These are phyloP conservation scores for Calyptommatus sinebrachiatus DNA, from an alignment of 2,113 vertebrate species.

Conservation along the genomic window DNA sequence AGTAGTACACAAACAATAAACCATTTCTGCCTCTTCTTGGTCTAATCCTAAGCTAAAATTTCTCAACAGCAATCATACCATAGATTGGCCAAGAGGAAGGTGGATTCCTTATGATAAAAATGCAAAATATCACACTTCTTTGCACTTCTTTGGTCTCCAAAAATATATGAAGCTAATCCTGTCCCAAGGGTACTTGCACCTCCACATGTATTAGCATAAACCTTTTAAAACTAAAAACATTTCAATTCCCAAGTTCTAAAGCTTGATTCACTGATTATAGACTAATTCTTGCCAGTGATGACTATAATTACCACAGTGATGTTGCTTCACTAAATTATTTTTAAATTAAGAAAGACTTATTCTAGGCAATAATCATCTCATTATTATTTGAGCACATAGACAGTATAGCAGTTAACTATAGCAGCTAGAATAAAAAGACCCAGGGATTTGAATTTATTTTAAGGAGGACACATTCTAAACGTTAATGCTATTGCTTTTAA, in stretches of 20 bases:
- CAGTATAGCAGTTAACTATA: constrained; percentile 20
- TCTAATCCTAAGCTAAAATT: too few species aligned
- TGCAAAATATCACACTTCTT: not conserved
- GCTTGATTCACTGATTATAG: constrained; percentile 43
- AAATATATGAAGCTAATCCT: not conserved
- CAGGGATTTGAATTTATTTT: constrained; percentile 20
- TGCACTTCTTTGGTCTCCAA: not conserved
- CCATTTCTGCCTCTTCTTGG: too few species aligned
- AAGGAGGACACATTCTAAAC: not conserved
- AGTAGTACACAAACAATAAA: too few species aligned
- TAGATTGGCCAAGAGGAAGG: too few species aligned
- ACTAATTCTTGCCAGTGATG: constrained; percentile 43
- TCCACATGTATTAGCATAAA: constrained; percentile 25
- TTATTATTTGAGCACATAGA: constrained; percentile 45
- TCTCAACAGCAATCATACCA: too few species aligned
- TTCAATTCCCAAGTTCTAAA: constrained; percentile 37
- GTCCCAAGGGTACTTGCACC: not conserved
- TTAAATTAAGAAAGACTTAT: constrained; percentile 54
- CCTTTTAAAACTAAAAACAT: constrained; percentile 10
- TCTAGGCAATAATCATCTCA: constrained; percentile 55
- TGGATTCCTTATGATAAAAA: not conserved
- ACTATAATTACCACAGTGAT: constrained; percentile 49
- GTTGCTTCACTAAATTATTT: constrained; percentile 49
- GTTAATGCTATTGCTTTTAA: constrained; percentile 13
- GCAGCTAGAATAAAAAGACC: constrained; percentile 21